Conservation (phyloP, 2,797 vertebrate species). For the Nothura maculosa region DNA sequence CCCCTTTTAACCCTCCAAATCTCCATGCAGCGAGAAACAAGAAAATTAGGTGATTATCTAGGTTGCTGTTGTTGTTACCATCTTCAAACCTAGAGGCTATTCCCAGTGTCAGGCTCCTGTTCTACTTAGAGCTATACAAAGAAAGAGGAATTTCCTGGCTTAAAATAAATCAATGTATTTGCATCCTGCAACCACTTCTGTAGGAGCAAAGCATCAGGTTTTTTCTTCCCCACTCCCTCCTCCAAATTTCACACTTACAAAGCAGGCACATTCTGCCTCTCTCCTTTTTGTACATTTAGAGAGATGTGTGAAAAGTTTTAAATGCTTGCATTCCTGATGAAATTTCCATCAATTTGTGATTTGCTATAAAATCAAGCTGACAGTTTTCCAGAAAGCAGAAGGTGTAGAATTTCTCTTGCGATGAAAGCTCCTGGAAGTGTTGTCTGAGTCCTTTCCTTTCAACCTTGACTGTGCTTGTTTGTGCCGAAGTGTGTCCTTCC, state of each 20-base stretch:
- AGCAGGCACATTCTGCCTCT: not conserved
- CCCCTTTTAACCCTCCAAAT: not conserved
- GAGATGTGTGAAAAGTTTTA: not conserved
- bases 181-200: not conserved
- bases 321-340: not conserved
- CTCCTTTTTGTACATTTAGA: not conserved
- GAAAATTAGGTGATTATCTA: not conserved
- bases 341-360: not conserved
- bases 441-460: conserved; percentile 4
- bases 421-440: not conserved
- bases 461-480: not conserved
- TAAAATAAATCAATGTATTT: not conserved
- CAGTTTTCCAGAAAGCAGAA: conserved; percentile 19
- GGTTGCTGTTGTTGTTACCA: not conserved
- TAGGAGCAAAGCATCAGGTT: not conserved
- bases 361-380: conserved; percentile 2
- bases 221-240: not conserved
- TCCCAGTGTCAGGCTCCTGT: not conserved
- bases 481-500: not conserved
- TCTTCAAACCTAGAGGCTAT: not conserved
- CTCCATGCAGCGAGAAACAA: not conserved
- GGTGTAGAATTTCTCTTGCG: not conserved
- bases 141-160: not conserved
- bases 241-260: not conserved
- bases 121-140: not conserved